Evolutionary conservation across 2,888 invertebrate genomes (phyloP).

Genomic region (Aromia moschata): DNA sequence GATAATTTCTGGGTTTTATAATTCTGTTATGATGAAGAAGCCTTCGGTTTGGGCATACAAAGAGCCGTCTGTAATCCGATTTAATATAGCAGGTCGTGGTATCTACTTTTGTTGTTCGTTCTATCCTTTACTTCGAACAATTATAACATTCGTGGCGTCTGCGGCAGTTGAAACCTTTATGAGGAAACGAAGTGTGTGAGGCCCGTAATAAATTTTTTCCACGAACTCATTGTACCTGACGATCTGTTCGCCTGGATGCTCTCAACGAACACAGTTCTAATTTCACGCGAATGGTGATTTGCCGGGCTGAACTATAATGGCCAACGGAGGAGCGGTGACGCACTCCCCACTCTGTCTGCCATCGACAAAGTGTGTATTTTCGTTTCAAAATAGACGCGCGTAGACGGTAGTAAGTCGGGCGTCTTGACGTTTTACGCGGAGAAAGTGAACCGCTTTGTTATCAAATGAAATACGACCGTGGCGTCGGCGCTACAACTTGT

Average conservation of each 20-base stretch:
- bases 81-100: too few relatives aligned
- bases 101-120: too few relatives aligned
- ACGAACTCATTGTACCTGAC: slow-evolving; percentile 25
- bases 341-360: not conserved
- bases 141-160: too few relatives aligned
- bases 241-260: slow-evolving; percentile 8
- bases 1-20: too few relatives aligned
- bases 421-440: not conserved
- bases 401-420: not conserved
- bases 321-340: not conserved
- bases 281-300: slow-evolving; percentile 6
- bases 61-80: too few relatives aligned
- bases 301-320: slow-evolving; percentile 3
- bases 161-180: too few relatives aligned
- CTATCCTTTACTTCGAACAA: too few relatives aligned
- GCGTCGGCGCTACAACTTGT: too few relatives aligned
- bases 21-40: too few relatives aligned
- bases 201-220: slow-evolving; percentile 26
- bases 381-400: not conserved
- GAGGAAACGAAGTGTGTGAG: too few relatives aligned
- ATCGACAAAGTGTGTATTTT: not conserved
- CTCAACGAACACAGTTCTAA: slow-evolving; percentile 16
- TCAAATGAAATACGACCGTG: too few relatives aligned
- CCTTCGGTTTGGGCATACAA: too few relatives aligned
- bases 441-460: not conserved